Evolutionary conservation across 1,140 invertebrate species (phyloP).

Genomic region (Ostrea denselamellosa): DNA sequence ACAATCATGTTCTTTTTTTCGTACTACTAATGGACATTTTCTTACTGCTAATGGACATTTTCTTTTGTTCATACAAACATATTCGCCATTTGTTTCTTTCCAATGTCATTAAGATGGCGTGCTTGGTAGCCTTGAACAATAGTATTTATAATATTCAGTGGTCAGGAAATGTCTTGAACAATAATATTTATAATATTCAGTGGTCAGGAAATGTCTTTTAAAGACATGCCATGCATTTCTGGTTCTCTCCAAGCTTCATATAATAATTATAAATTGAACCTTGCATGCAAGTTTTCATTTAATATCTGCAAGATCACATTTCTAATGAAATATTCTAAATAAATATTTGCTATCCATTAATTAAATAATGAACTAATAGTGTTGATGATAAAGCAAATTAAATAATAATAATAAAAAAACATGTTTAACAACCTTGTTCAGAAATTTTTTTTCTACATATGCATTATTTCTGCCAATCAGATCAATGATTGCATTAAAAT

Average conservation of each 20-base stretch:
- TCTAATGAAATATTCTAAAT: background rate
- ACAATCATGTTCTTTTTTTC: background rate
- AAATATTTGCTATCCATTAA: conserved; percentile 3
- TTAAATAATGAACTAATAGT: background rate
- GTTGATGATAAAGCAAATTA: background rate
- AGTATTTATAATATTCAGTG: background rate
- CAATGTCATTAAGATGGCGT: background rate
- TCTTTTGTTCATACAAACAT: background rate
- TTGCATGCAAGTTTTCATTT: background rate
- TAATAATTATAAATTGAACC: background rate
- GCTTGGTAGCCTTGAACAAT: background rate
- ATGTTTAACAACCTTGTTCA: conserved; percentile 34
- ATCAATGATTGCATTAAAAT: conserved; percentile 20
- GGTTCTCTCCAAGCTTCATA: background rate
- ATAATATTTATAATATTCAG: no score
- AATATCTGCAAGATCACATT: background rate
- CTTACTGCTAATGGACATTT: background rate
- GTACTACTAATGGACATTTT: background rate
- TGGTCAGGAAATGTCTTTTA: no score
- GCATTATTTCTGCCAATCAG: conserved; percentile 8
- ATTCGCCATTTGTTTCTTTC: background rate
- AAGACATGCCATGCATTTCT: background rate
- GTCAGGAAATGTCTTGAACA: no score
- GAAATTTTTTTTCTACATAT: background rate
- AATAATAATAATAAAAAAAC: background rate